Conservation (phyloP, 2,888 invertebrate species). For the Brenthis daphne region DNA sequence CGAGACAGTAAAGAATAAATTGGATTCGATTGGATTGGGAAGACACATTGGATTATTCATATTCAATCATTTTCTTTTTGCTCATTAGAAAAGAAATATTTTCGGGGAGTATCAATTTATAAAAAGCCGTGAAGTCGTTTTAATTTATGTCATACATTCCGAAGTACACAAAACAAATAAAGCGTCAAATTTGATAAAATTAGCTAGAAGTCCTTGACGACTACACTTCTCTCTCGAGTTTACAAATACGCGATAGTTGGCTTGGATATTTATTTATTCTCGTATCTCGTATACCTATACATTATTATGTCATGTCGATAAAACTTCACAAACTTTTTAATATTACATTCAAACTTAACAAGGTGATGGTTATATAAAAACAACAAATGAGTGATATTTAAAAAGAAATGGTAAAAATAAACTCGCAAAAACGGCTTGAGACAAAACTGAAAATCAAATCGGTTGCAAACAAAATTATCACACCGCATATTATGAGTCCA, state of each 20-base stretch:
- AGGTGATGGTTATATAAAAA: background rate
- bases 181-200: background rate
- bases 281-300: too few species aligned
- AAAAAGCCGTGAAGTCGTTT: background rate
- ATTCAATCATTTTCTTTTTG: too few species aligned
- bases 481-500: conserved; percentile 45
- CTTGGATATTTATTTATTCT: background rate
- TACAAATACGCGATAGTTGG: background rate
- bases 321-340: background rate
- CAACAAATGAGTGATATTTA: background rate
- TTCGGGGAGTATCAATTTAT: too few species aligned
- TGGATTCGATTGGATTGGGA: too few species aligned
- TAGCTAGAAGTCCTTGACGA: background rate
- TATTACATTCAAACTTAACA: background rate
- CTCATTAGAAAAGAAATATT: too few species aligned
- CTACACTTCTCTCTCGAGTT: background rate
- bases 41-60: too few species aligned
- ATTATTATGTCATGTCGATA: background rate
- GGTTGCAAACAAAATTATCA: conserved; percentile 40
- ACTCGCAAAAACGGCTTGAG: background rate
- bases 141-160: background rate
- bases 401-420: background rate
- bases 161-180: background rate
- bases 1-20: too few species aligned
- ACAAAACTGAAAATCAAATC: conserved; percentile 29